Conservation (phyloP, 1,140 invertebrate genomes). For the Pissodes strobi region DNA sequence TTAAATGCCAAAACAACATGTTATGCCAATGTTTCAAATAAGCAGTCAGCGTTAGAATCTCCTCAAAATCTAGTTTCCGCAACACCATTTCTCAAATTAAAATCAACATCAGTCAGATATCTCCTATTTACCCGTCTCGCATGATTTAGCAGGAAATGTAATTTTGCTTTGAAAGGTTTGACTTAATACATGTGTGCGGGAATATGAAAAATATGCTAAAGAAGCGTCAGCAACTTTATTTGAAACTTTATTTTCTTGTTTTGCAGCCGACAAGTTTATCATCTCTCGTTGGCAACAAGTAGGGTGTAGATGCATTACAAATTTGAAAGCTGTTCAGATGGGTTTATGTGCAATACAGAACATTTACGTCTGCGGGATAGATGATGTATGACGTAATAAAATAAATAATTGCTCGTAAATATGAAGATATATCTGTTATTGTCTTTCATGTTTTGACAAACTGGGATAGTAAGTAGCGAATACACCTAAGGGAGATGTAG, state of each 20-base stretch:
- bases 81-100: too few species aligned
- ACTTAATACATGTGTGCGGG: conserved; percentile 28
- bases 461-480: too few species aligned
- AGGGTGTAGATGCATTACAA: conserved; percentile 27
- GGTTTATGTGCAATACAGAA: too few species aligned
- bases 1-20: too few species aligned
- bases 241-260: conserved; percentile 39
- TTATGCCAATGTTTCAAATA: too few species aligned
- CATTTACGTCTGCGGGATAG: neutral
- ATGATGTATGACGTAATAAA: neutral
- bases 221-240: conserved; percentile 41
- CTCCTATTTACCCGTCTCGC: conserved; percentile 8
- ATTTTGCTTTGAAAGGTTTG: conserved; percentile 27
- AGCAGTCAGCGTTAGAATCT: too few species aligned
- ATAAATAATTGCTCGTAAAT: neutral
- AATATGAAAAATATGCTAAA: conserved; percentile 35
- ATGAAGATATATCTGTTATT: too few species aligned
- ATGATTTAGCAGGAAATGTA: conserved; percentile 38
- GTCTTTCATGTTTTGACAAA: too few species aligned
- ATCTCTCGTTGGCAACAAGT: conserved; percentile 29
- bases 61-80: too few species aligned
- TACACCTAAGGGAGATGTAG: too few species aligned
- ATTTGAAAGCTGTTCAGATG: conserved; percentile 9
- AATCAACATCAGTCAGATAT: neutral
- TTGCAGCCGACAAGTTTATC: conserved; percentile 31